Evolutionary conservation across 1,140 invertebrate genomes (phyloP).

Genomic region (Maconellicoccus hirsutus): DNA sequence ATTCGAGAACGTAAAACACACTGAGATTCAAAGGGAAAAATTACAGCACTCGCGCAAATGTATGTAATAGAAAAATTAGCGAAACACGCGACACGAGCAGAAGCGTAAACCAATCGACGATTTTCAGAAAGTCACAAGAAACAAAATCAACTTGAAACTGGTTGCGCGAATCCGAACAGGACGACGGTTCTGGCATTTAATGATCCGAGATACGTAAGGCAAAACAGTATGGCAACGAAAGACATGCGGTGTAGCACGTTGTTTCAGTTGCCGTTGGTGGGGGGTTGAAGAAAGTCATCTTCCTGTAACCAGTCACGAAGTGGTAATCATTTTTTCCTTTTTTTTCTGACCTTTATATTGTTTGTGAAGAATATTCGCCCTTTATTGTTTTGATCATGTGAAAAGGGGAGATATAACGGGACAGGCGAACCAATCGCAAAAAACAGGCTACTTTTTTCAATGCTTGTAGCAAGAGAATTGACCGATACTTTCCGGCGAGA

Average conservation of each 20-base stretch:
- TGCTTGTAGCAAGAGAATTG: too few relatives aligned
- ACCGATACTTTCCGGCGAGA: too few relatives aligned
- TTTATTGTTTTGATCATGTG: too few relatives aligned
- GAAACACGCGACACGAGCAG: neutral
- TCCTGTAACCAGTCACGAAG: neutral
- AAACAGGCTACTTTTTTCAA: too few relatives aligned
- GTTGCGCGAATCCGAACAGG: constrained; percentile 15
- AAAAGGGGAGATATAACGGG: too few relatives aligned
- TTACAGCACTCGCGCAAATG: neutral
- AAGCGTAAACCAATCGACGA: neutral
- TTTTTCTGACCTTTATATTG: constrained; percentile 4
- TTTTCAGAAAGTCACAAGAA: neutral
- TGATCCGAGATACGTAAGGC: constrained; percentile 15
- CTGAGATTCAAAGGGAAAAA: neutral
- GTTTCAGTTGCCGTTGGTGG: neutral
- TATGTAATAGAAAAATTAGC: neutral
- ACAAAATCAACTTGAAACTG: constrained; percentile 16
- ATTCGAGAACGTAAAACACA: neutral
- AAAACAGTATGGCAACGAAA: constrained; percentile 14
- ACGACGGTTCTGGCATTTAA: constrained; percentile 17
- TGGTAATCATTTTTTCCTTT: neutral
- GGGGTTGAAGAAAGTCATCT: neutral
- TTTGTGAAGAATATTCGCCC: neutral
- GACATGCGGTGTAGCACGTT: constrained; percentile 7
- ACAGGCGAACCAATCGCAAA: too few relatives aligned